Base-by-base conservation (phyloP, 2,797 vertebrate species). In the Pogonophryne albipinna region DNA sequence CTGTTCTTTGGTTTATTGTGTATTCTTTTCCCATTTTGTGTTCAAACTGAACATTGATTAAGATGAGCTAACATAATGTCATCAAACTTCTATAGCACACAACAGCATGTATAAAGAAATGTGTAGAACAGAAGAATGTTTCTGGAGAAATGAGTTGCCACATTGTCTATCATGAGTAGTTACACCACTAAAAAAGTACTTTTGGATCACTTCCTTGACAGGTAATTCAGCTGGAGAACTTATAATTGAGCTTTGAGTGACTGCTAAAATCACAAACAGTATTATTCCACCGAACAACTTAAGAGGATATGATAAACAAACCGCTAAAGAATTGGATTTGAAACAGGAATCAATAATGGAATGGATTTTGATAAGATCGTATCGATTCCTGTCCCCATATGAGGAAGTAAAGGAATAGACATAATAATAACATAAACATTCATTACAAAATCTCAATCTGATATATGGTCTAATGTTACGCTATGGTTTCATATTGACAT, bases 401-500 rank as follows among this genome's bases (percentile, higher is more conserved):
- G 6, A n/a, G n/a, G 14, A 57, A 19, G 12, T 34, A 45, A 15
- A 47, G 15, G 15, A 34, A 34, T 44, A 57, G 19, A 56, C 1
- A 38, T 9, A 38, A 6, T 7, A 38, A 38, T 38, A 27, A 27
- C 27, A 27, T 38, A 38, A 16, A 50, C 15, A 60, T 19, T 44
- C 6, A 27, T 41, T 2, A 16, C 0, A 9, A 38, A 9, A 34
- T 34, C 6, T 34, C 15, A 10, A 10, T 27, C 38, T 64, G 34
- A 69, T 10, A 19, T 50, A 47, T 45, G 3, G 34, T 34, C n/a
- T 44, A 19, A 47, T 63, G 13, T 49, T 14, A 58, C 2, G 0
- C 34, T 6, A 66, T 60, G 20, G 64, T 59, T 61, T 27, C 27
- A 34, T 73, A 58, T 27, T 53, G 53, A 69, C 47, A 17, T 46